Evolutionary conservation across 2,888 invertebrate species (phyloP).

Genomic region (Ormyrus pomaceus): DNA sequence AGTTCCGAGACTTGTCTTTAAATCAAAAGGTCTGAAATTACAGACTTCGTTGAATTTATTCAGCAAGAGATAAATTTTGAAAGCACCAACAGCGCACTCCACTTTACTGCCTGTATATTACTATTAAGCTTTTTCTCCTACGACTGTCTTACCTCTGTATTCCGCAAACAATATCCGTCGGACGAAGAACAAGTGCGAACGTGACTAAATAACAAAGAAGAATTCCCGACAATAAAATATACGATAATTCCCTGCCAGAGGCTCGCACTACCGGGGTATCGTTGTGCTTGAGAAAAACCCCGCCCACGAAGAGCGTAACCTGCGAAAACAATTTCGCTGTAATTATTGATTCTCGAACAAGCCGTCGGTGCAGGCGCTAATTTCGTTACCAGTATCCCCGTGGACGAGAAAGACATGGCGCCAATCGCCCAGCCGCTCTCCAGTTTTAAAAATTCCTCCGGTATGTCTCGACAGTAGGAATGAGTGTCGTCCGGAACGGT

Average conservation of each 20-base stretch:
- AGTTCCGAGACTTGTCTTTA: no score
- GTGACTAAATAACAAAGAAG: constrained; percentile 95
- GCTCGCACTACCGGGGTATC: constrained; percentile 98
- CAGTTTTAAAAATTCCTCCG: constrained; percentile 88
- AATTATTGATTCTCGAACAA: background rate
- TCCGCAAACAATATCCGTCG: constrained; percentile 92
- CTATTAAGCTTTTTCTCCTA: background rate
- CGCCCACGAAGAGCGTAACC: constrained; percentile 81
- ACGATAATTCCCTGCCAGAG: constrained; percentile 92
- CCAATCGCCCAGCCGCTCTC: constrained; percentile 95
- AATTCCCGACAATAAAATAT: constrained; percentile 92
- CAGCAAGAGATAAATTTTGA: background rate
- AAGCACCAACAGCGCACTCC: background rate
- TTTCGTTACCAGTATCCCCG: constrained; percentile 86
- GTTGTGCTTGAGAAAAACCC: constrained; percentile 90
- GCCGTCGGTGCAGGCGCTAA: background rate
- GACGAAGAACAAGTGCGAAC: constrained; percentile 91
- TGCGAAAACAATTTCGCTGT: constrained; percentile 29
- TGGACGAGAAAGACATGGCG: constrained; percentile 91
- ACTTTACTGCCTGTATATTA: background rate
- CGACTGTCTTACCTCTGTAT: constrained; percentile 84
- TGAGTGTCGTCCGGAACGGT: constrained; percentile 88
- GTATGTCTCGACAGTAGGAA: constrained; percentile 85
- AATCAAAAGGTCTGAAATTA: background rate
- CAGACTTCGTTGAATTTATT: background rate